Conservation (phyloP, 1,140 invertebrate species). For the Pogonomyrmex barbatus region DNA sequence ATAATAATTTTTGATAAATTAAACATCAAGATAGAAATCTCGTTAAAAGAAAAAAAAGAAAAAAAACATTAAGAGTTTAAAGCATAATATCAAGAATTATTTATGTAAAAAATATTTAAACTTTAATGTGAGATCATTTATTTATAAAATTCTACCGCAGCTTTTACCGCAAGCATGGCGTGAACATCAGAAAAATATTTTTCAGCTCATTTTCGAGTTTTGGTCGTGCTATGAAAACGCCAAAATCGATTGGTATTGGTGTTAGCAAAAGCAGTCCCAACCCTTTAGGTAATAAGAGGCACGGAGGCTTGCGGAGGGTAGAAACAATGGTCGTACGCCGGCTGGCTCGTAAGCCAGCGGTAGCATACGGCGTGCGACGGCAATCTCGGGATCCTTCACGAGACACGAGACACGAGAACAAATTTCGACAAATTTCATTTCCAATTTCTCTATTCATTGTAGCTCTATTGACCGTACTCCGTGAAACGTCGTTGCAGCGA, state of each 20-base stretch:
- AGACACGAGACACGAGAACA: constrained; percentile 14
- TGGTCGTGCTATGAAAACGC: constrained; percentile 11
- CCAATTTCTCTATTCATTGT: background rate
- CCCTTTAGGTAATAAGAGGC: constrained; percentile 39
- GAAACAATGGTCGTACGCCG: constrained; percentile 48
- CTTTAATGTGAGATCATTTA: background rate
- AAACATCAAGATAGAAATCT: background rate
- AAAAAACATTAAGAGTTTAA: background rate
- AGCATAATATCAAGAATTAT: background rate
- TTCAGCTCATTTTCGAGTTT: background rate
- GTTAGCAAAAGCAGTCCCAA: constrained; percentile 17
- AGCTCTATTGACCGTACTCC: background rate
- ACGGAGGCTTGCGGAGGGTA: constrained; percentile 29
- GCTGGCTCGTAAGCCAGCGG: constrained; percentile 53
- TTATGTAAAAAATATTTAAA: too few relatives aligned
- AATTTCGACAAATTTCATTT: constrained; percentile 38
- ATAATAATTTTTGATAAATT: background rate
- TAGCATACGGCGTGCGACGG: constrained; percentile 25
- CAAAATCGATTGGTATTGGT: background rate
- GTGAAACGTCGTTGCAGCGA: background rate
- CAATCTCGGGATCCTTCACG: constrained; percentile 20
- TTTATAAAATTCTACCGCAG: background rate
- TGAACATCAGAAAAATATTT: background rate
- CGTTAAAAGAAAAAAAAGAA: too few relatives aligned
- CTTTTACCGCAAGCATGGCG: background rate